Evolutionary conservation across 2,888 invertebrate species (phyloP), one percentile per base, ranked within the genome.

Genomic region (Xylota segnis): DNA sequence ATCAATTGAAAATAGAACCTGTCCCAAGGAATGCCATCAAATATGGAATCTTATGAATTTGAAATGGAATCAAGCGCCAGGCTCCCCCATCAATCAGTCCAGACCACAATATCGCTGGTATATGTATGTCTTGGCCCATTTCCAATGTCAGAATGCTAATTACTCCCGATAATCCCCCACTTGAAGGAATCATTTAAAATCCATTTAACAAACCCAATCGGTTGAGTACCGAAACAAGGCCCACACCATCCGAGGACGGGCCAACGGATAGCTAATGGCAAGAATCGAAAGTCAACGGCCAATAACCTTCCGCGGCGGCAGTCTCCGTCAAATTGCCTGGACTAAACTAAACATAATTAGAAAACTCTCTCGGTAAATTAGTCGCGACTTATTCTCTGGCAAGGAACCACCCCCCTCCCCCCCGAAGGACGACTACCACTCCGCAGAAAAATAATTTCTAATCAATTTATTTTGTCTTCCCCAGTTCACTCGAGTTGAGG

Each of bases 281-380:
- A 29, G 43, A 77, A 40, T 68, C 61, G 43, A 16, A 61, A 59
- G 45, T 58, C 56, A 66, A n/a, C 27, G 32, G 65, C 66, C 52
- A 32, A 40, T 14, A 14, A 37, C 37, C 43, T 10, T 29, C 16
- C 3, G 45, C 65, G 14, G 1, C 29, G 4, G 7, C 52, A 27
- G 10, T 14, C 45, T 37, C 16, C 74, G 16, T 76, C 52, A 54
- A 77, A 70, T 70, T 54, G 43, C 77, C 54, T 45, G 54, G 47
- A 70, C 70, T 43, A 71, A 78, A 61, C 61, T 70, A 54, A 61
- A 71, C 61, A 70, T 70, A 70, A 78, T 78, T 63, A 78, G 70
- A 70, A 70, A 78, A 63, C 70, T 78, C 59, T 59, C 77, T 63
- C 63, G 45, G 61, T 70, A 78, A 78, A 78, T 78, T 70, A 70